phyloP scores from a whole-genome alignment of 2,888 invertebrate species.

The Drosophila nr. medialis region DNA sequence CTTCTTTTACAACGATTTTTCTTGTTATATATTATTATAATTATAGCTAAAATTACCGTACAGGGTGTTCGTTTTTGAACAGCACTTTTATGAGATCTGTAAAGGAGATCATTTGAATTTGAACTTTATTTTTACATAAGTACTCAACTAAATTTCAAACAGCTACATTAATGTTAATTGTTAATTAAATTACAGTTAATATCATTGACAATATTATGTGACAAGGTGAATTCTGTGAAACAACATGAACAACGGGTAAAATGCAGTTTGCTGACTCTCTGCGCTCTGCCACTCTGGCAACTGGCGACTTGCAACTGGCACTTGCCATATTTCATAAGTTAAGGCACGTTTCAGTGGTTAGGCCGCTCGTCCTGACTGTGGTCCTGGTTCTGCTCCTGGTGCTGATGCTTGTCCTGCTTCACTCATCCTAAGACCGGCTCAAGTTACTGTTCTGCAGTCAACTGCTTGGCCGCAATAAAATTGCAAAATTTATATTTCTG shows the following conservation, averaged over 20 bases:
- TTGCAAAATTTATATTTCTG: constrained; percentile 71
- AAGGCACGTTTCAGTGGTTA: constrained; percentile 78
- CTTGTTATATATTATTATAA: too few species aligned
- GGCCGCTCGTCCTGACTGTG: constrained; percentile 28
- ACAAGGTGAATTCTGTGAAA: background rate
- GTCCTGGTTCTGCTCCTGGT: constrained; percentile 1
- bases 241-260: background rate
- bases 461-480: constrained; percentile 69
- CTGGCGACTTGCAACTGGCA: constrained; percentile 44
- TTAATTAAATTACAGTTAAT: background rate
- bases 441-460: constrained; percentile 52
- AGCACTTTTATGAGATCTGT: too few species aligned
- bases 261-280: constrained; percentile 1
- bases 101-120: too few species aligned
- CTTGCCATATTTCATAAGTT: constrained; percentile 74
- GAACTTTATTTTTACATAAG: too few species aligned
- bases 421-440: constrained; percentile 22
- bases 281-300: too few species aligned
- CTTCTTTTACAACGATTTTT: too few species aligned
- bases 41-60: too few species aligned
- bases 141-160: too few species aligned
- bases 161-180: background rate
- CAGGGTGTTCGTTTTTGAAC: too few species aligned
- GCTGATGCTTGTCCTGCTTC: constrained; percentile 8
- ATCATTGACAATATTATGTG: background rate